phyloP scores from a whole-genome alignment of 2,888 invertebrate species.

The Furcula furcula region DNA sequence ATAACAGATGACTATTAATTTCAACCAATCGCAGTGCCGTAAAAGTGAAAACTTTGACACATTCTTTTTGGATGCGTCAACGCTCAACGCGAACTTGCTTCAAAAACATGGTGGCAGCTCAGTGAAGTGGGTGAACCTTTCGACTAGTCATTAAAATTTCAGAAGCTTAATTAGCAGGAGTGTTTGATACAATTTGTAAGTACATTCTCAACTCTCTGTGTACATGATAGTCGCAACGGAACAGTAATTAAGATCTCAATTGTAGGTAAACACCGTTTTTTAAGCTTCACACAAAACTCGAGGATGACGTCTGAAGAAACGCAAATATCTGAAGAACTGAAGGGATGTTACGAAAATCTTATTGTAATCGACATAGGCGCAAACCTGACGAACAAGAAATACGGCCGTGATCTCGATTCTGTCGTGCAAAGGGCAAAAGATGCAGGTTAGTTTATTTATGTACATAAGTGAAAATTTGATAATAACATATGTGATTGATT shows the following conservation, averaged over 20 bases:
- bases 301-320: constrained; percentile 80
- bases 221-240: constrained; percentile 6
- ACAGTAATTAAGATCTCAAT: constrained; percentile 22
- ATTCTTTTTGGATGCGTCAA: constrained; percentile 5
- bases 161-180: constrained; percentile 77
- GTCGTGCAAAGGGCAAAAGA: constrained; percentile 96
- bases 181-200: constrained; percentile 80
- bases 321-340: constrained; percentile 81
- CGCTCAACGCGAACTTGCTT: neutral
- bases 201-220: constrained; percentile 15
- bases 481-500: constrained; percentile 27
- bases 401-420: constrained; percentile 94
- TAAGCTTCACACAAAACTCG: constrained; percentile 73
- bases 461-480: constrained; percentile 11
- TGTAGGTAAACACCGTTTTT: constrained; percentile 74
- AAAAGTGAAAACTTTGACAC: constrained; percentile 7
- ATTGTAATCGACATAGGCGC: constrained; percentile 96
- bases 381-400: constrained; percentile 96
- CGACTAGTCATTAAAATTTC: constrained; percentile 66
- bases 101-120: constrained; percentile 79
- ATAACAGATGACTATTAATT: rapidly evolving
- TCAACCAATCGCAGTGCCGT: constrained; percentile 13
- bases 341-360: constrained; percentile 94
- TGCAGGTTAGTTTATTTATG: constrained; percentile 88
- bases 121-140: constrained; percentile 68